Percentiles rank a stretch among this genome's conserved stretches.
Evolutionary conservation across 2,888 invertebrate species (phyloP).

Genomic region (Alviniconcha strummeri): DNA sequence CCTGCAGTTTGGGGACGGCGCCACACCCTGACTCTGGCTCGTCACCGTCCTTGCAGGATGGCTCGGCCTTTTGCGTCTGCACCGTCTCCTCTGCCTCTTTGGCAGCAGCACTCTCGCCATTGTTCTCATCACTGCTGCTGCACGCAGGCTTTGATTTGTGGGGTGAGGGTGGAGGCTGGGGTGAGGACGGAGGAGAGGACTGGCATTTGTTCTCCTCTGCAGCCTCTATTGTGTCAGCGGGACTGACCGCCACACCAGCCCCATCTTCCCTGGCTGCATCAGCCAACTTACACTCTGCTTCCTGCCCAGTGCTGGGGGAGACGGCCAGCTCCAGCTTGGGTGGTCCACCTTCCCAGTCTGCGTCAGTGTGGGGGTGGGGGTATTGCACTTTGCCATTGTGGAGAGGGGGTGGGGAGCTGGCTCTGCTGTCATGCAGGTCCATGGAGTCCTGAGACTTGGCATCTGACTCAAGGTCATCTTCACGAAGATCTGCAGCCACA

Average conservation of each 20-base stretch:
- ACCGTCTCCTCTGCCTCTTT: not conserved
- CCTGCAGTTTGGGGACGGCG: not conserved
- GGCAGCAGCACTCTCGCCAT: not conserved
- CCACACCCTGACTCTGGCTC: too few relatives aligned
- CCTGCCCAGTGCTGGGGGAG: not conserved
- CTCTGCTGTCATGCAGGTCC: slow-evolving; percentile 14
- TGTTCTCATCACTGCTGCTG: not conserved
- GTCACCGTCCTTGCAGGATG: too few relatives aligned
- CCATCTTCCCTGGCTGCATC: not conserved
- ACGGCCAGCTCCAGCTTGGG: slow-evolving; percentile 24
- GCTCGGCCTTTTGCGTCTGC: too few relatives aligned
- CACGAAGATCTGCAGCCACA: not conserved
- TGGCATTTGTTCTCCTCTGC: slow-evolving; percentile 3
- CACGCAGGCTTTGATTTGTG: slow-evolving; percentile 67
- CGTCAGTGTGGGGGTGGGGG: slow-evolving; percentile 6
- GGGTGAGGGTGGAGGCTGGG: not conserved
- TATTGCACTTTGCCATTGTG: slow-evolving; percentile 30
- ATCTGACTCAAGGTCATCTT: slow-evolving; percentile 29
- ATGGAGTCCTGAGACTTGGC: slow-evolving; percentile 31
- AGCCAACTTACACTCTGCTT: not conserved
- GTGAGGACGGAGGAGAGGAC: not conserved
- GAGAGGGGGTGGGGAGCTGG: slow-evolving; percentile 23
- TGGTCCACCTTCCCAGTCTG: slow-evolving; percentile 17
- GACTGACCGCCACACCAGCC: not conserved
- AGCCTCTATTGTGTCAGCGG: slow-evolving; percentile 10